Conservation (phyloP, 2,113 vertebrate species). For the Albula goreensis region DNA sequence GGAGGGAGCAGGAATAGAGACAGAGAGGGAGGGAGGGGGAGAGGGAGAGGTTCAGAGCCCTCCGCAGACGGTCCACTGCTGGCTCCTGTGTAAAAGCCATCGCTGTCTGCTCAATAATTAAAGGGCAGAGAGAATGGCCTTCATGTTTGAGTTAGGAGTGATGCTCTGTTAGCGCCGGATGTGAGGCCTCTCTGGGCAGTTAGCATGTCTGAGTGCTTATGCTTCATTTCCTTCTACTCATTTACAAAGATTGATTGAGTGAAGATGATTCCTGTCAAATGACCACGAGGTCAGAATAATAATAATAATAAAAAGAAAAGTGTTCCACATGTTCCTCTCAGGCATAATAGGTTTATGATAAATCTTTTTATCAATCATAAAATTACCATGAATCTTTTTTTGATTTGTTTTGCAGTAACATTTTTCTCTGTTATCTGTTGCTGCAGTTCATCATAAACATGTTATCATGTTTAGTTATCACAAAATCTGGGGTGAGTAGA, state of each 20-base stretch:
- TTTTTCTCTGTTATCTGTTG: no score
- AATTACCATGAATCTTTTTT: no score
- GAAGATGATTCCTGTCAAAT: background rate
- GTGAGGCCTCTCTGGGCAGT: background rate
- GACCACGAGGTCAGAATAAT: no score
- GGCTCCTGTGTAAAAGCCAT: background rate
- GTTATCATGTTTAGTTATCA: no score
- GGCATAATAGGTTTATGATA: no score
- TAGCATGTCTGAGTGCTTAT: background rate
- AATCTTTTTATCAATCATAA: no score
- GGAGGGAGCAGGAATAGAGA: background rate
- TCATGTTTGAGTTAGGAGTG: constrained; percentile 14
- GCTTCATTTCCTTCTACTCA: background rate
- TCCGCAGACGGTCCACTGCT: constrained; percentile 18
- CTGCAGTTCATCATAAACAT: no score
- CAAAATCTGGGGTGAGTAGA: no score
- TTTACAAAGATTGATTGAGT: background rate
- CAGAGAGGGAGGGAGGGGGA: background rate
- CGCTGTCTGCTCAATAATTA: constrained; percentile 18
- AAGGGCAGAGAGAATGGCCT: background rate
- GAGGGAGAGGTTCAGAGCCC: background rate
- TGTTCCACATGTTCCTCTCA: no score
- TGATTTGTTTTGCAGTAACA: no score
- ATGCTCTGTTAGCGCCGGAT: background rate
- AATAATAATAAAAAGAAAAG: no score